These are phyloP conservation scores for Isoperla grammatica DNA, from an alignment of 2,888 invertebrate genomes.

Conservation along the genomic window DNA sequence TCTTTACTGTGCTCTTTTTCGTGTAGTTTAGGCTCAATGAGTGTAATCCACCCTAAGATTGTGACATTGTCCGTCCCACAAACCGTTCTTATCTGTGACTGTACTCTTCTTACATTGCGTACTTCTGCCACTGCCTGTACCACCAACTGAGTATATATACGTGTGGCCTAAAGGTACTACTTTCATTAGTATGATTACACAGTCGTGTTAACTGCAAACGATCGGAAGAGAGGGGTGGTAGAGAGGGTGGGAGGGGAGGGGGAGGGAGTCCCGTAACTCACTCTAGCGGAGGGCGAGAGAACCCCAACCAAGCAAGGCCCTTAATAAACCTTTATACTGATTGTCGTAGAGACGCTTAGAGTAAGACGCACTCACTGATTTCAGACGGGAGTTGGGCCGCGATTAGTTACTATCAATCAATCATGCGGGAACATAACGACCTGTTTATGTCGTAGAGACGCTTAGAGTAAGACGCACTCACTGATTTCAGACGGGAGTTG, in stretches of 20 bases:
- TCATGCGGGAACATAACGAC: too few species aligned
- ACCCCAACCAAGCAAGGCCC: not conserved
- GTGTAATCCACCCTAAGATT: too few species aligned
- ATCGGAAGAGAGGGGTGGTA: constrained; percentile 8
- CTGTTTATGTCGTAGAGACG: too few species aligned
- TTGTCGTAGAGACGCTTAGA: constrained; percentile 8
- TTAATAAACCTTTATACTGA: constrained; percentile 16
- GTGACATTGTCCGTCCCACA: too few species aligned
- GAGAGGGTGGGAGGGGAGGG: not conserved
- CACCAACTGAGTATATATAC: not conserved
- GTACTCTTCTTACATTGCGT: too few species aligned
- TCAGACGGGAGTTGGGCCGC: not conserved
- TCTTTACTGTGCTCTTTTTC: too few species aligned
- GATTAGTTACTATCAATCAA: not conserved
- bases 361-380: not conserved
- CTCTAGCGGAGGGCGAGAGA: not conserved
- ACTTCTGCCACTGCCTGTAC: too few species aligned
- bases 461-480: too few species aligned
- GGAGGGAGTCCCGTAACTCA: not conserved
- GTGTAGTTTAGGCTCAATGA: too few species aligned
- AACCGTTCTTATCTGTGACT: too few species aligned
- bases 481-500: too few species aligned
- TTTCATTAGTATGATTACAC: constrained; percentile 19
- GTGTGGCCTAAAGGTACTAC: constrained; percentile 10
- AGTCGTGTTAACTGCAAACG: constrained; percentile 17